Evolutionary conservation across 2,888 invertebrate genomes (phyloP).

Genomic region (Harmothoe impar): DNA sequence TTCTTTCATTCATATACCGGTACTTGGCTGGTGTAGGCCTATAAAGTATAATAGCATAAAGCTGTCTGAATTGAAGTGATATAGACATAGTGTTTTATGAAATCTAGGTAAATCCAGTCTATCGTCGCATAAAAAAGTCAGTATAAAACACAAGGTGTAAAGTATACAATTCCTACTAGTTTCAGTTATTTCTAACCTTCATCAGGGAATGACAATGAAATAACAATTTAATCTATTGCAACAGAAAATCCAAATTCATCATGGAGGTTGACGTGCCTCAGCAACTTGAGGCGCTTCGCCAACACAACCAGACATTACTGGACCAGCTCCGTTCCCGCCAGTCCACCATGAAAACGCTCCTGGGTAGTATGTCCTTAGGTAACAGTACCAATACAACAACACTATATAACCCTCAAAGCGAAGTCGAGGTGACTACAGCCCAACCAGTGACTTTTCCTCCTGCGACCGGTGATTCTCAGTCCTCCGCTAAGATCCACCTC

Average conservation of each 20-base stretch:
- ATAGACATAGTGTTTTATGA: too few relatives aligned
- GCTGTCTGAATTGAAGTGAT: too few relatives aligned
- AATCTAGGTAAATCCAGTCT: too few relatives aligned
- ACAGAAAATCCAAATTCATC: not conserved
- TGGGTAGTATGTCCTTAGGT: not conserved
- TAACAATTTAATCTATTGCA: not conserved
- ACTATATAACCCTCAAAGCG: not conserved
- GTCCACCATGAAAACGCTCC: not conserved
- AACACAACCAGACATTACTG: conserved; percentile 32
- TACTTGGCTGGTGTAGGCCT: too few relatives aligned
- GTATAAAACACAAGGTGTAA: too few relatives aligned
- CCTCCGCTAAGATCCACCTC: not conserved
- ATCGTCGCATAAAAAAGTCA: too few relatives aligned
- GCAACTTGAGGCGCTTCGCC: not conserved
- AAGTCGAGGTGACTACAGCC: not conserved
- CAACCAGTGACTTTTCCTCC: not conserved
- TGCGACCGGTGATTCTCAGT: not conserved
- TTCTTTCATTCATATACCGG: too few relatives aligned
- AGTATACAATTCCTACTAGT: too few relatives aligned
- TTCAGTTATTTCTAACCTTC: too few relatives aligned
- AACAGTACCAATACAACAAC: too few relatives aligned
- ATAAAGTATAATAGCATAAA: too few relatives aligned
- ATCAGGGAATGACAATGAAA: too few relatives aligned
- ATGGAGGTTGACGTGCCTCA: not conserved
- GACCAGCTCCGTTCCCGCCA: not conserved